phyloP scores from a whole-genome alignment of 2,888 invertebrate species.

The Netelia melanura region DNA sequence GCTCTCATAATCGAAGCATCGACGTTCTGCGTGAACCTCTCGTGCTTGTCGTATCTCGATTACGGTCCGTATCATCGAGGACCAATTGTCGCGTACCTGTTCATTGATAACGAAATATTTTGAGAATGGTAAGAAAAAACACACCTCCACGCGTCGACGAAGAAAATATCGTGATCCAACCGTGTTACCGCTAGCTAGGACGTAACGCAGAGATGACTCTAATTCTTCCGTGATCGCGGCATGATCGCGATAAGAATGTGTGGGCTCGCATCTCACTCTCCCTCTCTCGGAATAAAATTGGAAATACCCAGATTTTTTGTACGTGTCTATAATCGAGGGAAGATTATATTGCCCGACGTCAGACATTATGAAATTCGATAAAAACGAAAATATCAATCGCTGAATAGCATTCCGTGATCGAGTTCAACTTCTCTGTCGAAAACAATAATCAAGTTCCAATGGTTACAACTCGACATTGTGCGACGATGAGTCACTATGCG shows the following conservation, averaged over 20 bases:
- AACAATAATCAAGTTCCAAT: too few relatives aligned
- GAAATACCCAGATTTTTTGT: too few relatives aligned
- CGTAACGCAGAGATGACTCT: conserved; percentile 24
- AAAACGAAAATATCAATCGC: too few relatives aligned
- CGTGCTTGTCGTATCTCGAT: conserved; percentile 41
- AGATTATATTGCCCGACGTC: too few relatives aligned
- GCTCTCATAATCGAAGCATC: conserved; percentile 23
- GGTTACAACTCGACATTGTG: too few relatives aligned
- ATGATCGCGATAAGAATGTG: conserved; percentile 5
- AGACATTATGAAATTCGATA: too few relatives aligned
- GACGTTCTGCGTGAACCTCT: conserved; percentile 31
- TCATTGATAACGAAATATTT: neutral
- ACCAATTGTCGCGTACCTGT: neutral
- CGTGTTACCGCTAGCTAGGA: conserved; percentile 20
- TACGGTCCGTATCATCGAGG: conserved; percentile 31
- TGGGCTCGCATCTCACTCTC: too few relatives aligned
- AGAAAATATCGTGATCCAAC: neutral
- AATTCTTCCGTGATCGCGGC: conserved; percentile 32
- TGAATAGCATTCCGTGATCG: too few relatives aligned
- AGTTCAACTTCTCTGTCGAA: too few relatives aligned
- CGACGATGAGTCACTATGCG: too few relatives aligned
- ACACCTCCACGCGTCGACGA: neutral
- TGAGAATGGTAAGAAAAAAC: neutral
- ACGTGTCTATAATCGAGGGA: too few relatives aligned
- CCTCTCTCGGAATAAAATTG: too few relatives aligned